phyloP scores from a whole-genome alignment of 2,113 vertebrate genomes.

The Ailurus styani region DNA sequence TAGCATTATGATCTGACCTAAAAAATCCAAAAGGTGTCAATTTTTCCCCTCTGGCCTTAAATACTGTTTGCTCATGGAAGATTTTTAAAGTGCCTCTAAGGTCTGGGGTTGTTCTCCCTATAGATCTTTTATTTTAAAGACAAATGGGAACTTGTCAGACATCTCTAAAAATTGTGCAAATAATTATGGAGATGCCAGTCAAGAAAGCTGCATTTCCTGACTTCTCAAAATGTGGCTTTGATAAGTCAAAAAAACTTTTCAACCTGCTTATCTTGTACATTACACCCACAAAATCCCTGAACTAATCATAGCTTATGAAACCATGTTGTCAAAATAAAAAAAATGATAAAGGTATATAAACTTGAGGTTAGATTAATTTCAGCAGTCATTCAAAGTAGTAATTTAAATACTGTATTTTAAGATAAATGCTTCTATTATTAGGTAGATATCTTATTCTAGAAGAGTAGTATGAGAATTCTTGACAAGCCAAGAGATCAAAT shows the following conservation, averaged over 20 bases:
- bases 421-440: constrained; percentile 65
- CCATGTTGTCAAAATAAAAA: constrained; percentile 68
- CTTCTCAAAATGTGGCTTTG: constrained; percentile 1
- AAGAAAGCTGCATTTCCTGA: not conserved
- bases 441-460: constrained; percentile 55
- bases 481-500: constrained; percentile 47
- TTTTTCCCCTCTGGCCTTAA: not conserved
- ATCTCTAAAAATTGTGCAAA: constrained; percentile 53
- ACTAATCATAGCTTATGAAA: constrained; percentile 66
- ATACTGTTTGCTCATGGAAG: constrained; percentile 3
- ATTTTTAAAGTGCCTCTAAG: constrained; percentile 23
- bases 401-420: constrained; percentile 71
- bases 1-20: not conserved
- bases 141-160: constrained; percentile 55
- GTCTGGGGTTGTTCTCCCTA: not conserved
- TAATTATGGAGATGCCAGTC: constrained; percentile 57
- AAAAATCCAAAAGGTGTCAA: constrained; percentile 16
- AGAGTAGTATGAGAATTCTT: constrained; percentile 48
- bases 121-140: constrained; percentile 56
- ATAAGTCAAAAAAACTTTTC: constrained; percentile 70
- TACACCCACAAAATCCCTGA: constrained; percentile 62
- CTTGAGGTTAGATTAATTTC: constrained; percentile 67
- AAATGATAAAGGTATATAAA: constrained; percentile 55
- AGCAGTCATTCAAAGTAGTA: constrained; percentile 66
- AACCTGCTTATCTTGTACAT: constrained; percentile 61